Conservation (phyloP, 2,888 invertebrate species). For the Phalera bucephala region DNA sequence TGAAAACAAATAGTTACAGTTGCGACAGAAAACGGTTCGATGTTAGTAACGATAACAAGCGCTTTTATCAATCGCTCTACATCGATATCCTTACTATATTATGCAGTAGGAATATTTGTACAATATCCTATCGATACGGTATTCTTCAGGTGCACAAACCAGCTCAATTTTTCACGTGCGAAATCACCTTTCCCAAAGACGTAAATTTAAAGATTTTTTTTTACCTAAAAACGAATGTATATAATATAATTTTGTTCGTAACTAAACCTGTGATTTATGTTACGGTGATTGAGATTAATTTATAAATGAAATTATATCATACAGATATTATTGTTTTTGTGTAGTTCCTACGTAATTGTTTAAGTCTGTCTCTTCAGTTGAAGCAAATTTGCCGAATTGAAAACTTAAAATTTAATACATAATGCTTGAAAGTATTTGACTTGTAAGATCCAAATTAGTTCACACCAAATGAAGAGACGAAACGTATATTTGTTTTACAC, state of each 20-base stretch:
- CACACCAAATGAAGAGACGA: constrained; percentile 18
- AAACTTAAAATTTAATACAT: no score
- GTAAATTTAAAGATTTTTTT: not conserved
- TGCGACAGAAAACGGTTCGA: no score
- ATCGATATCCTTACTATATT: no score
- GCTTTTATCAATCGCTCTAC: no score
- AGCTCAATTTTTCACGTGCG: no score
- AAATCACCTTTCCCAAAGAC: not conserved
- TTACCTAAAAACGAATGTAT: not conserved
- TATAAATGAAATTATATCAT: constrained; percentile 15
- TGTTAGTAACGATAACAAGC: no score
- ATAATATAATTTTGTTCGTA: constrained; percentile 20
- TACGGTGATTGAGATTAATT: constrained; percentile 43
- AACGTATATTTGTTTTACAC: constrained; percentile 17
- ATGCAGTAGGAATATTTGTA: no score
- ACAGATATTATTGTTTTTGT: constrained; percentile 17
- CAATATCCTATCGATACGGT: no score
- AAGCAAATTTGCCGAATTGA: no score
- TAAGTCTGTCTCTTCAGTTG: constrained; percentile 19
- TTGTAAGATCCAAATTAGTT: no score
- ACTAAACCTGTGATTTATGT: constrained; percentile 45
- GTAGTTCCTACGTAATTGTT: constrained; percentile 44
- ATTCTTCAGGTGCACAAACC: not conserved
- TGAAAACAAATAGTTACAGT: no score
- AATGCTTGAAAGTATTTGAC: no score